phyloP scores from a whole-genome alignment of 2,888 invertebrate genomes.

The Phalera bucephala region DNA sequence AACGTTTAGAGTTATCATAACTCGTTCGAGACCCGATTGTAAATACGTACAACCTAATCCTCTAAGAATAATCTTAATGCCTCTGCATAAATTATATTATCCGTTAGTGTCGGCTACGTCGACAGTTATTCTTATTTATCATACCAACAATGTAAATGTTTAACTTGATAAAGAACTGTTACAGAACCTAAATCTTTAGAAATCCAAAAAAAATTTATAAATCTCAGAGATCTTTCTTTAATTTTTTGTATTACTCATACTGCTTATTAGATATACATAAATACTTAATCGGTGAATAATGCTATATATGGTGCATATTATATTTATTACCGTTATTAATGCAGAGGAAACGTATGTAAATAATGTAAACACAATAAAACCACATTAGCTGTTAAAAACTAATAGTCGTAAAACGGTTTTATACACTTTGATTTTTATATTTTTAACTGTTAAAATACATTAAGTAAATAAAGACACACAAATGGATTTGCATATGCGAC shows the following conservation, averaged over 20 bases:
- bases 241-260: too few species aligned
- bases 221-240: too few species aligned
- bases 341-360: too few species aligned
- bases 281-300: too few species aligned
- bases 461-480: background rate
- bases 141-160: background rate
- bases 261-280: too few species aligned
- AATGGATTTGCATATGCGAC: conserved; percentile 24
- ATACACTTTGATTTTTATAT: too few species aligned
- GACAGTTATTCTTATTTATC: conserved; percentile 2
- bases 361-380: too few species aligned
- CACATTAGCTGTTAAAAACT: conserved; percentile 11
- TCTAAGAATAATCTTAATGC: background rate
- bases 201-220: too few species aligned
- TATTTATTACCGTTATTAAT: too few species aligned
- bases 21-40: background rate
- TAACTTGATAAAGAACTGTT: background rate
- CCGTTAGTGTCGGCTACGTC: background rate
- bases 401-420: conserved; percentile 1
- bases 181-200: background rate
- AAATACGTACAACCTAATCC: background rate
- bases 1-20: too few species aligned
- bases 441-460: too few species aligned
- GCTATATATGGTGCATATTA: too few species aligned
- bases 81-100: background rate